Base-by-base conservation (phyloP, 2,113 vertebrate species). In the Pycnonotus jocosus region DNA sequence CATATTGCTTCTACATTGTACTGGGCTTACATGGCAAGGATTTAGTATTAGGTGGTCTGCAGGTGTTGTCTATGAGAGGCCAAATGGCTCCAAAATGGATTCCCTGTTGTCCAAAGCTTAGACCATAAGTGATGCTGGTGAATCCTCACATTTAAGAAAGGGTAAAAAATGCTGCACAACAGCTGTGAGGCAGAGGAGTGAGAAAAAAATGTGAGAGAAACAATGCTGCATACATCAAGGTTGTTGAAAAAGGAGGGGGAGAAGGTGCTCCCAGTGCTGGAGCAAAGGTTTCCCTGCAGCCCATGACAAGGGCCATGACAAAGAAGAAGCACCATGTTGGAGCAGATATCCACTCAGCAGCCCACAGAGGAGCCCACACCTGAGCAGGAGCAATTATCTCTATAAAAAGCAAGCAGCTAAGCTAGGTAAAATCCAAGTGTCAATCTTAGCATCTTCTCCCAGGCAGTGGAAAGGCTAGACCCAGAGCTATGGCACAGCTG, bases 271-370 rank as follows among this genome's bases (percentile, higher is more conserved):
- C 19, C 47, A 28, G 21, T 40, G 12, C 28, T 48, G 62, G 28
- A 80, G 62, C 24, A 80, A 57, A 86, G 44, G 37, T 81, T 62
- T 7, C 1, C 8, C 44, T 40, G 31, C 28, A 81, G 53, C 28
- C 28, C 3, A 3, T 28, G n/a, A 16, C 33, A 73, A 68, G 78
- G 42, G 15, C 18, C n/a, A 28, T 20, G 15, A 15, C 35, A 60
- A 82, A 74, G 38, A 35, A 65, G 23, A 87, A 81, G 31, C 54
- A 38, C 9, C 2, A 25, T 3, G 0, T 24, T 0, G 0, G 10
- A 79, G 31, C n/a, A 61, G 11, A 33, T 35, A 70, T 23, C 51
- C 14, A 48, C 24, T 14, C n/a, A 74, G 23, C 47, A 78, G 54
- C 53, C 45, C 50, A 48, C 12, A 35, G 25, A 60, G n/a, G 31